Evolutionary conservation across 1,140 invertebrate genomes (phyloP).

Genomic region (Nymphalis io): DNA sequence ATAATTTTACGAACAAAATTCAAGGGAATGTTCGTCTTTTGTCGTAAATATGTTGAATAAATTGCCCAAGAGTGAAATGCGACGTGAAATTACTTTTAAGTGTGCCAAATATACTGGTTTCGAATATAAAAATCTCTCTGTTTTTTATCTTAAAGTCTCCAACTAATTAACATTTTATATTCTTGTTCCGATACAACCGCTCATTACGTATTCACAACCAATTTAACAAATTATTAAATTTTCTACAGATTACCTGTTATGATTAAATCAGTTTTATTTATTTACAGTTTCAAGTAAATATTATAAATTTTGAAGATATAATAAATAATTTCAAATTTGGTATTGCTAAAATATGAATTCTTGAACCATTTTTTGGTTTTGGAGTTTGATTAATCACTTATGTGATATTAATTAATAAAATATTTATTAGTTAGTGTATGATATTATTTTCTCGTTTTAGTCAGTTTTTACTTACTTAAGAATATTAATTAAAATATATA

Average conservation of each 20-base stretch:
- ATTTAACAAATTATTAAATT: constrained; percentile 15
- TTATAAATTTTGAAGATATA: background rate
- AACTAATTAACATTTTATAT: constrained; percentile 35
- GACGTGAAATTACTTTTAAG: constrained; percentile 40
- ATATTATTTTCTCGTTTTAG: background rate
- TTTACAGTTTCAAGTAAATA: background rate
- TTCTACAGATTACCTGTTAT: background rate
- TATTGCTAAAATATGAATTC: background rate
- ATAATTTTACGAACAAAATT: background rate
- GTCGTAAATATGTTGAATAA: constrained; percentile 5
- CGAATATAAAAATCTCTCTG: constrained; percentile 46
- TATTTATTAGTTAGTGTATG: no score
- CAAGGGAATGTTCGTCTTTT: background rate
- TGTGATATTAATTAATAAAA: no score
- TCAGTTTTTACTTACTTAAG: no score
- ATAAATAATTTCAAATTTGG: background rate
- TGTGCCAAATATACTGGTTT: constrained; percentile 50
- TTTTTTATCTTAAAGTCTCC: constrained; percentile 35
- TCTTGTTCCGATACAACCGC: constrained; percentile 11
- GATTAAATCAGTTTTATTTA: background rate
- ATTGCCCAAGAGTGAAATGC: constrained; percentile 48
- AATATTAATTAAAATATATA: no score
- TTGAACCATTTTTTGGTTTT: background rate
- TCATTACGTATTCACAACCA: constrained; percentile 25
- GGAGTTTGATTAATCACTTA: no score